Percentiles rank a stretch among this genome's conserved stretches.
Evolutionary conservation across 2,113 vertebrate species (phyloP).

Genomic region (Isurus oxyrinchus): DNA sequence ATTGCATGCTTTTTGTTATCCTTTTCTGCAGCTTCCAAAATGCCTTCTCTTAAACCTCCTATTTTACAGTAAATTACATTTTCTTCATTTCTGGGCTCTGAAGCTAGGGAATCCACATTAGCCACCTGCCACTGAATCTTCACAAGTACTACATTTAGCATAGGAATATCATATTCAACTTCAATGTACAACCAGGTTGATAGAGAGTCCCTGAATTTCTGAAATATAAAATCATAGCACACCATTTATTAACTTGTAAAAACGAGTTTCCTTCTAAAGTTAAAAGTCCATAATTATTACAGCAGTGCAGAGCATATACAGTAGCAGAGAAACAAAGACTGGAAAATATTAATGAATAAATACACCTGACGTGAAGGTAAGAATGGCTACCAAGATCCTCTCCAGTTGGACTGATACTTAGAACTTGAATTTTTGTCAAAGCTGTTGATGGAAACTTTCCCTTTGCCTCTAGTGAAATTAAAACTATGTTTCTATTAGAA

Average conservation of each 20-base stretch:
- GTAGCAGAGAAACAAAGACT: not conserved
- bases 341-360: not conserved
- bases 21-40: not conserved
- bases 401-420: not conserved
- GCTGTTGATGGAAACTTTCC: not conserved
- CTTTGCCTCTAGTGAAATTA: not conserved
- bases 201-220: slow-evolving; percentile 67
- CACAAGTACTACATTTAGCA: slow-evolving; percentile 66
- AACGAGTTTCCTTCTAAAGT: not conserved
- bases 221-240: slow-evolving; percentile 39
- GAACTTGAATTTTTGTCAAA: not conserved
- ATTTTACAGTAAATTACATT: slow-evolving; percentile 18
- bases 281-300: not conserved
- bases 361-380: not conserved
- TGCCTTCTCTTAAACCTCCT: fast-evolving
- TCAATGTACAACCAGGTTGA: slow-evolving; percentile 45
- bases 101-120: slow-evolving; percentile 40
- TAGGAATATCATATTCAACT: slow-evolving; percentile 50
- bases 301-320: not conserved
- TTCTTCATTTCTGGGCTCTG: slow-evolving; percentile 41
- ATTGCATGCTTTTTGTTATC: slow-evolving; percentile 12
- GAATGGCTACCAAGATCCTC: not conserved
- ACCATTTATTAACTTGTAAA: not conserved
- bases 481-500: not conserved
- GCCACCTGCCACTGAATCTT: slow-evolving; percentile 42